Evolutionary conservation across 2,888 invertebrate genomes (phyloP), one percentile per base, ranked within the genome.

Genomic region (Pyrocoelia pectoralis): DNA sequence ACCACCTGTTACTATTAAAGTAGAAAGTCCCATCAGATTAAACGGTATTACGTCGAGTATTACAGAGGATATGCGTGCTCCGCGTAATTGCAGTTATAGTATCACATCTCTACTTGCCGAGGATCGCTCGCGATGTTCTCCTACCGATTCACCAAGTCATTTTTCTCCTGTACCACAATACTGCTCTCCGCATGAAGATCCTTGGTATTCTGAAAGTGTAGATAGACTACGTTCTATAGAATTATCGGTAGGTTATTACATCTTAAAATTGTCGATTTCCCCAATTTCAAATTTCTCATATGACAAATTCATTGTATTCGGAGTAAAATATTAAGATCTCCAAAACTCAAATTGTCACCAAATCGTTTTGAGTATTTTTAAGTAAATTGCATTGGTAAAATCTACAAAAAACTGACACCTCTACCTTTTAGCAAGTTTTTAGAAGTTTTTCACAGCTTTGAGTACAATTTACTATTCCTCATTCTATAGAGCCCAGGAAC

Each of bases 51-150:
- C 24, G 5, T 78, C 76, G 54, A 78, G 76, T 57, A 70, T 33
- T 6, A 68, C 69, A 12, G 70, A 70, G 48, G 70, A 70, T 46
- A 65, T 67, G 38, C 61, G 70, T 18, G 63, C 76, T 13, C 69
- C 73, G 9, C 82, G 76, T 76, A 85, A 79, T 74, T 85, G 91
- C 81, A 92, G 90, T 79, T 93, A 93, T 83, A 93, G 93, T 83
- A 94, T 94, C 80, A 92, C 92, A 77, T 93, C 93, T 68, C 84
- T 94, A 78, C 84, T 94, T 74, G 90, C 91, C 64, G 88, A 89
- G 68, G 85, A 87, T 71, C 70, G 70, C 24, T 75, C 73, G 58
- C 75, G 74, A 65, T 74, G 74, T 53, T 80, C 80, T 53, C 81
- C 80, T 24, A 75, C 74, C 53, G 77, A 76, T 68, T 77, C 77